Evolutionary conservation across 2,888 invertebrate genomes (phyloP).

Genomic region (Stenotaenia linearis): DNA sequence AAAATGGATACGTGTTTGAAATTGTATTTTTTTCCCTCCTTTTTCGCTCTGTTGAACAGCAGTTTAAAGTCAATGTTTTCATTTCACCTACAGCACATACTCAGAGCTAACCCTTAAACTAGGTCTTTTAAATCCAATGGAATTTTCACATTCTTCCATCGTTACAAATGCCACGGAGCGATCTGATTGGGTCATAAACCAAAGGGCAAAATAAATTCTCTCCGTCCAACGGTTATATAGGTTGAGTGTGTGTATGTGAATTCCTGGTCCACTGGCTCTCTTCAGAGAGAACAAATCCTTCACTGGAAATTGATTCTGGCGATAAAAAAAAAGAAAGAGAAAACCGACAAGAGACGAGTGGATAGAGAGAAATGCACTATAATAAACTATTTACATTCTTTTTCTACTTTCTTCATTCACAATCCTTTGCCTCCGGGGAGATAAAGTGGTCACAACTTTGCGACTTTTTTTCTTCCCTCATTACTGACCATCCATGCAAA

Average conservation of each 20-base stretch:
- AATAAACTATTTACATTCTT: background rate
- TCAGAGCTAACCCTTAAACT: background rate
- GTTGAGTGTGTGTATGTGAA: background rate
- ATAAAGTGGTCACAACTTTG: background rate
- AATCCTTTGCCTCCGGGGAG: background rate
- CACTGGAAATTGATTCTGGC: background rate
- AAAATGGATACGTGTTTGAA: background rate
- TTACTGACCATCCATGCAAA: background rate
- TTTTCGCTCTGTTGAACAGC: background rate
- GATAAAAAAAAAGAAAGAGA: background rate
- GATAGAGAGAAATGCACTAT: background rate
- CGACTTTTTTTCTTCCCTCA: background rate
- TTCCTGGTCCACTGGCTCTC: background rate
- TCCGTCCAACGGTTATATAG: background rate
- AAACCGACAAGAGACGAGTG: background rate
- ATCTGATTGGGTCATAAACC: background rate
- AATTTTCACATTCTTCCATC: background rate
- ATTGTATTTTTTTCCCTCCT: background rate
- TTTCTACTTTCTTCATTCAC: background rate
- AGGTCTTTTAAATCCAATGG: background rate
- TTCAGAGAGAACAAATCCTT: background rate
- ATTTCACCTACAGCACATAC: background rate
- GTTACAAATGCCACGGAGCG: background rate
- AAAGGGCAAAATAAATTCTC: background rate
- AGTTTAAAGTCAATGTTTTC: background rate